Evolutionary conservation across 1,140 invertebrate genomes (phyloP).

Genomic region (Zaprionus kolodkinae): DNA sequence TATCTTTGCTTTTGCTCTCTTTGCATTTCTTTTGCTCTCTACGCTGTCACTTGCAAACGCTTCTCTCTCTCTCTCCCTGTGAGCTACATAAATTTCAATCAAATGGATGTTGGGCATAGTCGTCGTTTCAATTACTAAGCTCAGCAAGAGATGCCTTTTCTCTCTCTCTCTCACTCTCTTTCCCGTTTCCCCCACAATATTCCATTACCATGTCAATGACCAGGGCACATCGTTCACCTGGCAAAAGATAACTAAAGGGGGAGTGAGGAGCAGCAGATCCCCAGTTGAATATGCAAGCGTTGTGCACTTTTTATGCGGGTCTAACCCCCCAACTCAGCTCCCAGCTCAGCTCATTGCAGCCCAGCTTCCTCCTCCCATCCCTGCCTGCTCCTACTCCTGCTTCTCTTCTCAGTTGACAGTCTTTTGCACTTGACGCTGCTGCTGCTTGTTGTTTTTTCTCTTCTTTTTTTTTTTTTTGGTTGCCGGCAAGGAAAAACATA

Average conservation of each 20-base stretch:
- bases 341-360: neutral
- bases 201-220: conserved; percentile 68
- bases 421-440: conserved; percentile 69
- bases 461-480: conserved; percentile 34
- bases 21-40: no score
- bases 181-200: neutral
- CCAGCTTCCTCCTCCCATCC: neutral
- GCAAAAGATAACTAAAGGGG: neutral
- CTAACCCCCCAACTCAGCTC: conserved; percentile 1
- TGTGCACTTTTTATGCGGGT: conserved; percentile 59
- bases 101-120: conserved; percentile 43
- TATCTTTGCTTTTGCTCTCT: conserved; percentile 11
- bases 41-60: conserved; percentile 61
- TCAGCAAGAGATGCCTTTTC: conserved; percentile 44
- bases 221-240: conserved; percentile 69
- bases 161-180: neutral
- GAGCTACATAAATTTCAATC: conserved; percentile 38
- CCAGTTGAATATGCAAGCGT: conserved; percentile 64
- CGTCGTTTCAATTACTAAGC: conserved; percentile 74
- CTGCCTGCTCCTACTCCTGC: neutral
- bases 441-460: neutral
- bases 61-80: neutral
- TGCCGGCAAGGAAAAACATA: conserved; percentile 56
- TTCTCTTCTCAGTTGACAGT: conserved; percentile 60
- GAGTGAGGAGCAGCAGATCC: conserved; percentile 12